Base-by-base conservation (phyloP, 2,113 vertebrate genomes). In the Lasiurus borealis region DNA sequence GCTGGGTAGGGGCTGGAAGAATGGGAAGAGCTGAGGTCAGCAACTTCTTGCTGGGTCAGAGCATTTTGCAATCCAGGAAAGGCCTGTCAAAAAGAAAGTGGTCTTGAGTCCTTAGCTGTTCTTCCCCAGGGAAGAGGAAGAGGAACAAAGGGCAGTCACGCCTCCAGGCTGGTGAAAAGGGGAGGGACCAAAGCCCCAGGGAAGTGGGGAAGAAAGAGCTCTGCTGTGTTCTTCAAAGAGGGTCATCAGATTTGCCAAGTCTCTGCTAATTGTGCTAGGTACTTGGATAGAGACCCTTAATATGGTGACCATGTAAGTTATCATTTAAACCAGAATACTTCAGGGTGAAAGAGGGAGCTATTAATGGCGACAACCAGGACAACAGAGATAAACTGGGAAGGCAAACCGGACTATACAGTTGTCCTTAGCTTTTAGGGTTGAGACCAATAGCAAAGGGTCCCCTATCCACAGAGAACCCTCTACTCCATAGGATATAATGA, bases 41-140 rank as follows among this genome's bases (percentile, higher is more conserved):
- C 73, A 44, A 82, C 34, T 92, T 62, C 68, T 59, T 27, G 40
- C 78, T 90, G 48, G 31, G 40, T 94, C 13, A 27, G 76, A 88
- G 25, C 31, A 82, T 93, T 88, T 78, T 89, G 92, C 93, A 97
- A 91, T 86, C 89, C 84, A 87, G 68, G 81, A 85, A 91, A 95
- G 87, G 7, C 29, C 68, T 81, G 68, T 62, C 59, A 71, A 46
- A 96, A 95, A 68, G 88, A 92, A 90, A 96, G 69, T 75, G 77
- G 54, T n/a, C 15, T 13, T 29, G 40, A 40, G n/a, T 84, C 23
- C 48, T 87, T 90, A 52, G 5, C 12, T 85, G 50, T 76, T 85
- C 50, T 90, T 93, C n/a, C 19, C 46, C n/a, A 48, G 29, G 44
- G 50, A 95, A 54, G 68, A 62, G 57, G 76, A 92, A 75, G 57